A percentile compares a stretch with the other conserved stretches of the same genome.
These are phyloP conservation scores for Cyprinus carpio DNA, from an alignment of 2,113 vertebrate species.

Conservation along the genomic window DNA sequence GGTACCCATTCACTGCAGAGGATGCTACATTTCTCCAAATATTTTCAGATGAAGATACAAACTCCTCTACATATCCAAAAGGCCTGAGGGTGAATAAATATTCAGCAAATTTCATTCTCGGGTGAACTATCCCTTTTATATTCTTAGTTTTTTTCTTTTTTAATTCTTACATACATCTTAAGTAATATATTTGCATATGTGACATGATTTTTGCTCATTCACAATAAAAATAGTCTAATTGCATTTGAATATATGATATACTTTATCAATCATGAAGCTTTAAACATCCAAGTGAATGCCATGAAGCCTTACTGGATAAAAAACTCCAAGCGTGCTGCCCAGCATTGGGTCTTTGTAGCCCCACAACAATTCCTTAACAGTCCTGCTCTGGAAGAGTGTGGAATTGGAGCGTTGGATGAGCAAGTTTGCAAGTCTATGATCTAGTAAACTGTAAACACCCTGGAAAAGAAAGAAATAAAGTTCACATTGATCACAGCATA, in stretches of 20 bases:
- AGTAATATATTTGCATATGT: not conserved
- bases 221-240: not conserved
- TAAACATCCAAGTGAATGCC: not conserved
- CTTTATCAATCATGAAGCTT: not conserved
- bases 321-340: conserved; percentile 72
- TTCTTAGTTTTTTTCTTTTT: not conserved
- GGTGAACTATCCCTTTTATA: not conserved
- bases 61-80: not conserved
- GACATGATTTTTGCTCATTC: not conserved
- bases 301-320: conserved; percentile 78
- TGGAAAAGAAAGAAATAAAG: conserved; percentile 58
- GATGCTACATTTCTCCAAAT: not conserved
- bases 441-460: conserved; percentile 69
- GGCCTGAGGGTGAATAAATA: not conserved
- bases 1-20: not conserved
- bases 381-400: conserved; percentile 81
- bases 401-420: conserved; percentile 73
- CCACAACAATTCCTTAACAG: conserved; percentile 88
- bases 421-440: conserved; percentile 62
- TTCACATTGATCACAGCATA: not conserved
- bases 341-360: conserved; percentile 85
- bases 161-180: not conserved
- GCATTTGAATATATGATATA: not conserved
- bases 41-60: not conserved
- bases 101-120: not conserved